Evolutionary conservation across 2,113 vertebrate species (phyloP).

Genomic region (Calypte anna): DNA sequence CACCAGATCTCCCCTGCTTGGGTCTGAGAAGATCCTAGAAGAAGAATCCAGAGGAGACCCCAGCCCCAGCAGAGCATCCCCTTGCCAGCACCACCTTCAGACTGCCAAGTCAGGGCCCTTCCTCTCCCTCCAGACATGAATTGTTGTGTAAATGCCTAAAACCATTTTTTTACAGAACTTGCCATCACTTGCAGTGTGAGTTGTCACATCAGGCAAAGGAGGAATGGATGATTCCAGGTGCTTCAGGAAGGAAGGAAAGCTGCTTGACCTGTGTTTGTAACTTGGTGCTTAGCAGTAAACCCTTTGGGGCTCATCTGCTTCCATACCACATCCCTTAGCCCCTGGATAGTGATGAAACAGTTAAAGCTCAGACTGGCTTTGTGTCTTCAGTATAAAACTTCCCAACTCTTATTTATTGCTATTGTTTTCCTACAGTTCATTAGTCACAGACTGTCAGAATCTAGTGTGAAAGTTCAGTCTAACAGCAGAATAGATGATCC

Average conservation of each 20-base stretch:
- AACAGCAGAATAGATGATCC: neutral
- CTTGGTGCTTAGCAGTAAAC: neutral
- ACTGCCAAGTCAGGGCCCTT: neutral
- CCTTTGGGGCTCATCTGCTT: neutral
- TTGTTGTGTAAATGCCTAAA: neutral
- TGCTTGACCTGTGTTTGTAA: neutral
- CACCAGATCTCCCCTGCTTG: neutral
- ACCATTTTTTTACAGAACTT: neutral
- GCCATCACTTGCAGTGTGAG: neutral
- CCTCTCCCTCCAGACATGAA: neutral
- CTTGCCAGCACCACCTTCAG: neutral
- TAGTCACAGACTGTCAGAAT: neutral
- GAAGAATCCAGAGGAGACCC: neutral
- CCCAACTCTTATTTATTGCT: neutral
- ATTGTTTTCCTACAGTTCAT: neutral
- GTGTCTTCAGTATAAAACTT: neutral
- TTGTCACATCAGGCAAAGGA: neutral
- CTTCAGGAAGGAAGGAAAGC: neutral
- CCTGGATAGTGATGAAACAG: accelerated
- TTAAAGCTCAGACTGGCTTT: neutral
- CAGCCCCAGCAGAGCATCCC: neutral
- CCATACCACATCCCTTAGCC: neutral
- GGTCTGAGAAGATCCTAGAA: neutral
- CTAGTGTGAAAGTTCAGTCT: neutral
- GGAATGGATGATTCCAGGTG: neutral